Evolutionary conservation across 2,888 invertebrate species (phyloP).

Genomic region (Cataglyphis livida): DNA sequence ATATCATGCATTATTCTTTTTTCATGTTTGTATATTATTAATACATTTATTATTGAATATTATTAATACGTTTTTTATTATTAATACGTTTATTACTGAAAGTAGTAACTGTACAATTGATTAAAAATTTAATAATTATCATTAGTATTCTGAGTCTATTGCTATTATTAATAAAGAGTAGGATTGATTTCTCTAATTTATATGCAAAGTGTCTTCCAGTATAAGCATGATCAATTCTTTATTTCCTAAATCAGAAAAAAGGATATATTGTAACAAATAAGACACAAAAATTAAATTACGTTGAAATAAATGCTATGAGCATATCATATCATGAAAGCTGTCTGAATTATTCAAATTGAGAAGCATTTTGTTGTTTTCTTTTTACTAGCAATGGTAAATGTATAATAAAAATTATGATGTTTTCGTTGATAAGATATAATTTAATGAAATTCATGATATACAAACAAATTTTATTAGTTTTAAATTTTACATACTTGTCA

Average conservation of each 20-base stretch:
- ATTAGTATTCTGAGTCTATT: not conserved
- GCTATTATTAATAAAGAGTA: not conserved
- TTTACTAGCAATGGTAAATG: not conserved
- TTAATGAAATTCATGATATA: not conserved
- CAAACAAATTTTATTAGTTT: not conserved
- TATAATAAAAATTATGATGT: not conserved
- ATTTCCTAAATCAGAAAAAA: not conserved
- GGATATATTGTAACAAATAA: too few species aligned
- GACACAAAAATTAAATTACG: too few species aligned
- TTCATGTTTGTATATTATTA: not conserved
- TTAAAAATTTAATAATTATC: too few species aligned
- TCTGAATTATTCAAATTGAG: not conserved
- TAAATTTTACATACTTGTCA: not conserved
- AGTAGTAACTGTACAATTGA: not conserved
- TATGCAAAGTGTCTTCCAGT: not conserved
- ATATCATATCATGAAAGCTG: not conserved
- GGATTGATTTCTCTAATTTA: not conserved
- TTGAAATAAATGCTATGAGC: too few species aligned
- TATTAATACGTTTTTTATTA: too few species aligned
- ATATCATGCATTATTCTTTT: not conserved
- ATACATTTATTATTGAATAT: not conserved
- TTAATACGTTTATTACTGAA: not conserved
- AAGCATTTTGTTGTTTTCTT: not conserved
- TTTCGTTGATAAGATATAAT: not conserved
- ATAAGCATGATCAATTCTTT: not conserved